Evolutionary conservation across 2,797 vertebrate species (phyloP), one percentile per base, ranked within the genome.

Genomic region (Cuniculus paca): DNA sequence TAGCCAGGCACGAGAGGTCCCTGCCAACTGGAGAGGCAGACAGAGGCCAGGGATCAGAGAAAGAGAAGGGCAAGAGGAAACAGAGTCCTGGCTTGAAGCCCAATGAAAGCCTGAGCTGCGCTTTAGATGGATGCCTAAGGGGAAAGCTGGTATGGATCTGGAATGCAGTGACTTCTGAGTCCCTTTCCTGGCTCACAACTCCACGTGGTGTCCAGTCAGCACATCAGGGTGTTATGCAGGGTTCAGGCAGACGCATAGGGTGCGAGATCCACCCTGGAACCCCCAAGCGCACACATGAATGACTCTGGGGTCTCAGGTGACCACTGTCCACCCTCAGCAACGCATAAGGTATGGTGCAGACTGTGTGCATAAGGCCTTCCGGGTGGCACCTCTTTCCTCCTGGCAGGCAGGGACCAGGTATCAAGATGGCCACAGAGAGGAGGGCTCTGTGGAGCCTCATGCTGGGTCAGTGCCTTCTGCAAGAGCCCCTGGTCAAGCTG

Each of bases 391-490:
- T 8, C n/a, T 13, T 6, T 28, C 6, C 42, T 10, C 4, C 12
- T 20, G 3, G 72, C 2, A 12, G 14, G 22, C 39, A 88, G 11
- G 12, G 39, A 7, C 24, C 6, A 6, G 16, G 5, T 4, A 10
- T 56, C 22, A 4, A 1, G 2, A n/a, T 13, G 48, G 22, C 45
- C 26, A 4, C 70, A 78, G 45, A 42, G 17, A 65, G 39, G 42
- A 45, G 39, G 42, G 9, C 6, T 68, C 82, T n/a, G 26, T 5
- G 20, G 5, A 9, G 2, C 34, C 50, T 75, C 20, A 6, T 0
- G 6, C 11, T 28, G 10, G 52, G n/a, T 36, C 2, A 24, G 5
- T 9, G 17, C 65, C 12, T 26, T 19, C 1, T 0, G 16, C 0
- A 0, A 34, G 36, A 36, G 12, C 56, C 65, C 78, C 52, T 3